phyloP scores from a whole-genome alignment of 2,888 invertebrate species.

The Diloba caeruleocephala region DNA sequence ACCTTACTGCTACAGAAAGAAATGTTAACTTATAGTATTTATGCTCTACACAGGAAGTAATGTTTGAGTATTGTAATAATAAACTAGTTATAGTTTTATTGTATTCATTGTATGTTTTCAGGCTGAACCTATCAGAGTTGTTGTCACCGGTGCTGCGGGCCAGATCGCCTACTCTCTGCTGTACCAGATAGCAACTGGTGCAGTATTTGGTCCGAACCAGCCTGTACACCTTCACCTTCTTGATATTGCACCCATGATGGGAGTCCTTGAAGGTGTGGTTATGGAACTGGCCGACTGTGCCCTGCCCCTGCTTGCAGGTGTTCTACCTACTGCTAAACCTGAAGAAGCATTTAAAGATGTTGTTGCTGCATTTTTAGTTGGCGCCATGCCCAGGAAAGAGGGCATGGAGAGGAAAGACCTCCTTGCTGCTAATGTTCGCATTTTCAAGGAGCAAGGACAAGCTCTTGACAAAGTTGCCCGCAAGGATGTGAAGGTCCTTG shows the following conservation, averaged over 20 bases:
- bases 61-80: not conserved
- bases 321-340: constrained; percentile 96
- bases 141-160: constrained; percentile 99
- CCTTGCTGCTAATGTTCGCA: constrained; percentile 98
- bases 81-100: not conserved
- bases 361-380: constrained; percentile 98
- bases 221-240: constrained; percentile 96
- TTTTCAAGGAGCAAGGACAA: constrained; percentile 99
- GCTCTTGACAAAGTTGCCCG: constrained; percentile 97
- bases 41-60: too few species aligned
- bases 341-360: constrained; percentile 98
- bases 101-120: constrained; percentile 71
- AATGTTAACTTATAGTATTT: not conserved
- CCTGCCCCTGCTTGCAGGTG: constrained; percentile 94
- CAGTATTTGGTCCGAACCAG: constrained; percentile 97
- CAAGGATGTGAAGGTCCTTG: constrained; percentile 97
- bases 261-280: constrained; percentile 98
- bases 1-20: too few species aligned
- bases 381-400: constrained; percentile 98
- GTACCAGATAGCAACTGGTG: constrained; percentile 98
- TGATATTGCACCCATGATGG: constrained; percentile 98
- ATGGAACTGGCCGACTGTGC: constrained; percentile 99
- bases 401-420: constrained; percentile 99
- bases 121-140: constrained; percentile 96
- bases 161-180: constrained; percentile 99